Evolutionary conservation across 2,888 invertebrate genomes (phyloP).

Genomic region (Itoplectis maculator): DNA sequence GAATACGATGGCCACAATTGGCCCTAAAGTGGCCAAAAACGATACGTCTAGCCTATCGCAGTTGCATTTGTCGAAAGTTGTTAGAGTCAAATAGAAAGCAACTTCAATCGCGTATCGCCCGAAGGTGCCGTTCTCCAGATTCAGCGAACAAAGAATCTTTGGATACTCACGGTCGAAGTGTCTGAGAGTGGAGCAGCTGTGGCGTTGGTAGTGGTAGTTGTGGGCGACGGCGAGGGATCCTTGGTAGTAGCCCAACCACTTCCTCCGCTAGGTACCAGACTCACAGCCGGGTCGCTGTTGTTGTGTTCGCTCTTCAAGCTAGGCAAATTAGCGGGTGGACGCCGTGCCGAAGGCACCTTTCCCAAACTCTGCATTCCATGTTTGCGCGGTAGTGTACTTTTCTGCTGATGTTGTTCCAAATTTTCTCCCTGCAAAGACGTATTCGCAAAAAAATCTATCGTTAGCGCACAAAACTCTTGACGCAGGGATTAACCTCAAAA

Average conservation of each 20-base stretch:
- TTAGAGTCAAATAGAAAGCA: no score
- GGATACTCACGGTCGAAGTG: conserved; percentile 77
- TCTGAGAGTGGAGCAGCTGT: conserved; percentile 81
- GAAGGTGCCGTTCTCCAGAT: neutral
- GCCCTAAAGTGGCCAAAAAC: no score
- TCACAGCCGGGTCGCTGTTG: conserved; percentile 91
- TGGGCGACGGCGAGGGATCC: conserved; percentile 84
- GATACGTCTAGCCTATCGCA: no score
- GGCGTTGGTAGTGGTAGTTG: conserved; percentile 79
- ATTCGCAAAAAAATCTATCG: neutral
- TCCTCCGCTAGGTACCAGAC: conserved; percentile 92
- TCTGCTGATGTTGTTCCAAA: conserved; percentile 94
- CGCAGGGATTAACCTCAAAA: conserved; percentile 6
- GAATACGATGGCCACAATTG: no score
- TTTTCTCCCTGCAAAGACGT: conserved; percentile 90
- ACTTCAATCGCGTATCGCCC: no score
- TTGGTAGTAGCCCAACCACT: conserved; percentile 91
- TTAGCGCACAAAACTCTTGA: no score
- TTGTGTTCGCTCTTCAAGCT: conserved; percentile 98
- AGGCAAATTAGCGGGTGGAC: conserved; percentile 99
- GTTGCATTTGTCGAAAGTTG: no score
- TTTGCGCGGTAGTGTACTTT: conserved; percentile 96
- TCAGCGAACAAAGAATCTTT: conserved; percentile 18
- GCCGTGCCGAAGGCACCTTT: conserved; percentile 98
- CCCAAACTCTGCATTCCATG: conserved; percentile 99